These are phyloP conservation scores for Aptenodytes forsteri DNA, from an alignment of 2,113 vertebrate species.

Conservation along the genomic window DNA sequence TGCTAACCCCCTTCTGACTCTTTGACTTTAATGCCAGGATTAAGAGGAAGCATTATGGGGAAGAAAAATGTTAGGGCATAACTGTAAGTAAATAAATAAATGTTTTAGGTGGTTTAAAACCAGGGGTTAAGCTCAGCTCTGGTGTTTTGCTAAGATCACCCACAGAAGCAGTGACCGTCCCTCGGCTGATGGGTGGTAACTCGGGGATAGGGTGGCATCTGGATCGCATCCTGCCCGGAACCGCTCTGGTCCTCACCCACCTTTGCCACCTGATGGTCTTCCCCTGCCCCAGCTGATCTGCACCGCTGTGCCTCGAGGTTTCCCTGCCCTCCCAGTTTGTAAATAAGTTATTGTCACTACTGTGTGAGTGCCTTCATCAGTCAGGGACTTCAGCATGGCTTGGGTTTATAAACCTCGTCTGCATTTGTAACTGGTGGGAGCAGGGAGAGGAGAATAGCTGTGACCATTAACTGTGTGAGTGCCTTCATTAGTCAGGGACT, in stretches of 20 bases:
- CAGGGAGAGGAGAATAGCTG: neutral
- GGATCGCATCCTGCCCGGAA: neutral
- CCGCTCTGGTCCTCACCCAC: neutral
- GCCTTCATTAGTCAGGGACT: neutral
- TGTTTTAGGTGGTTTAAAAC: neutral
- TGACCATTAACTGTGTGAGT: neutral
- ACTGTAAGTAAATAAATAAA: neutral
- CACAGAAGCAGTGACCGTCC: neutral
- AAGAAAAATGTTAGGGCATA: neutral
- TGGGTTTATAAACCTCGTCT: fast-evolving
- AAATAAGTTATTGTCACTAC: neutral
- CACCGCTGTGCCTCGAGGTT: fast-evolving
- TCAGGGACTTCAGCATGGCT: fast-evolving
- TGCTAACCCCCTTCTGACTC: neutral
- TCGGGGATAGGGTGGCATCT: neutral
- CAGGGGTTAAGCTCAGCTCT: neutral
- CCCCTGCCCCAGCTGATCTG: neutral
- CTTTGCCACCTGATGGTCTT: neutral
- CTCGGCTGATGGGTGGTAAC: neutral
- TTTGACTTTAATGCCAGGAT: neutral
- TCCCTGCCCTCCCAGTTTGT: neutral
- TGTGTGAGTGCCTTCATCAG: neutral
- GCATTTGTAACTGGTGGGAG: neutral
- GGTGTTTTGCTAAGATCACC: neutral
- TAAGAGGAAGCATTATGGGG: neutral